Base-by-base conservation (phyloP, 30 jellyfish, hydroid and myxozoan genomes). In the Mastigias papua region DNA sequence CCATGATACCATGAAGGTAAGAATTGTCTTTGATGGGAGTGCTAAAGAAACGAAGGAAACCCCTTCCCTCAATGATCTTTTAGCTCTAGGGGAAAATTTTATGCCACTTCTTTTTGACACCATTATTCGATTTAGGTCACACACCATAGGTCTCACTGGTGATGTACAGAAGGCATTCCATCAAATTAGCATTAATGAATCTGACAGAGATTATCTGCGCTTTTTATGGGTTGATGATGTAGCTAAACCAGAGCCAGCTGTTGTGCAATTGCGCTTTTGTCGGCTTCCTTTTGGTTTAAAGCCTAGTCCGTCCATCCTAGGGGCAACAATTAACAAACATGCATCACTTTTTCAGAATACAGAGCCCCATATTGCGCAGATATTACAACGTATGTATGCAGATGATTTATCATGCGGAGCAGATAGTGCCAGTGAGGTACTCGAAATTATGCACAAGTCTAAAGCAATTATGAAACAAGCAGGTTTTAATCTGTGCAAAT, bases 61-160 rank as follows among this genome's bases (percentile, higher is more conserved):
- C 16, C 42, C 48, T 66, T 77, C 88, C 50, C 76, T 77, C 15
- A 77, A 49, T 54, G 88, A 77, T 22, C 35, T 48, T 19, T 61
- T 77, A 77, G 50, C 67, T 48, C 83, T 25, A 13, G 84, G 88
- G n/a, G 32, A 27, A 9, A 31, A 61, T 77, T 77, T 77, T 35
- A n/a, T 77, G 50, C 88, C 83, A 17, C 28, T 35, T 57, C 42
- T 74, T 33, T 74, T 74, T 48, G 86, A 74, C 86, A 61, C 73
- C 5, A 61, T 61, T 11, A 61, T 61, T n/a, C 73, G 22, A 7
- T 61, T 61, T 26, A 61, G 73, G 73, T 4, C 73, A 20, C 73
- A 61, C 22, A 26, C 21, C 21, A 61, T 61, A 61, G 73, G 73
- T 61, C 7, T 61, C 21, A 61, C 73, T 26, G 73, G 49, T 2